Evolutionary conservation across 2,113 vertebrate genomes (phyloP).

Genomic region (Cyanoderma ruficeps): DNA sequence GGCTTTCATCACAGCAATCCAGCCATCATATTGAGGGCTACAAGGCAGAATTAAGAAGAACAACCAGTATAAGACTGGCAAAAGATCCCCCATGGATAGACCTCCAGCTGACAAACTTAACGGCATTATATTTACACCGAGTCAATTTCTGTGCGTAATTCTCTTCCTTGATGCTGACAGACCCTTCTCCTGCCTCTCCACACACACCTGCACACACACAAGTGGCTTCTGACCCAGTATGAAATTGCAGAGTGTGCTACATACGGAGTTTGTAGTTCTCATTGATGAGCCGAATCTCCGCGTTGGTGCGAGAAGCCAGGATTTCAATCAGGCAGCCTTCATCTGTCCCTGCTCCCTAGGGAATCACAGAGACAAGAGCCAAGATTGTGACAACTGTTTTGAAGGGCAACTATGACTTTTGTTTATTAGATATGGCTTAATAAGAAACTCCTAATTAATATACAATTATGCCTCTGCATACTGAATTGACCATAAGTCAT

Average conservation of each 20-base stretch:
- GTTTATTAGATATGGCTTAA: background rate
- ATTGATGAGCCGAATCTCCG: constrained; percentile 81
- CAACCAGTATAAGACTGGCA: background rate
- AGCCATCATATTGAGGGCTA: background rate
- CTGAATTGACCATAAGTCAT: background rate
- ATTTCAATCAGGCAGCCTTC: constrained; percentile 94
- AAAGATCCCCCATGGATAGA: background rate
- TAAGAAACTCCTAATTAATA: background rate
- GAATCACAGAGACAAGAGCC: background rate
- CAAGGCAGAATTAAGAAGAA: background rate
- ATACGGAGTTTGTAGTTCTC: constrained; percentile 81
- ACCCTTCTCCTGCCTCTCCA: background rate
- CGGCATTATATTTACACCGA: accelerated
- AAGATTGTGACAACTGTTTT: background rate
- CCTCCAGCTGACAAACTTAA: background rate
- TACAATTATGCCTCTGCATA: background rate
- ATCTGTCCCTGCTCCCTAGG: constrained; percentile 92
- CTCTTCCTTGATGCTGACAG: background rate
- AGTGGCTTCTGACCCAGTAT: background rate
- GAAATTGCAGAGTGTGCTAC: background rate
- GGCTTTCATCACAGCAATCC: background rate
- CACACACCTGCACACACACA: background rate
- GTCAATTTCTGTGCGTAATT: background rate
- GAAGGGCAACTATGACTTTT: background rate
- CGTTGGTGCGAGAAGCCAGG: constrained; percentile 85